phyloP scores from a whole-genome alignment of 2,797 vertebrate genomes.

The Gallirallus australis region DNA sequence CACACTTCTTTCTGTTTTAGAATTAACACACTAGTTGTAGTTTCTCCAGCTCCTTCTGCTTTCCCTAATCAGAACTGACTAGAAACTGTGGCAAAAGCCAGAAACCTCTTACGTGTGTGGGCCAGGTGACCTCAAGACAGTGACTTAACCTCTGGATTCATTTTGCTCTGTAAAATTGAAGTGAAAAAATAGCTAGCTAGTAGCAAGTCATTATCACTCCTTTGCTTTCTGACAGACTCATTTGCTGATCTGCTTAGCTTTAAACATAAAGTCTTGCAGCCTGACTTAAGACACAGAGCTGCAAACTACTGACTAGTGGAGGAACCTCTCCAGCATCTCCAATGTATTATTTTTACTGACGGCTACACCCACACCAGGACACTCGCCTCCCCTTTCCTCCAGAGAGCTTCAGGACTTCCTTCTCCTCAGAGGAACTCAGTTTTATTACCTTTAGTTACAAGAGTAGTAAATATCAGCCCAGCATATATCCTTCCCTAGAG shows the following conservation, averaged over 20 bases:
- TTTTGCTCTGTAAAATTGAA: neutral
- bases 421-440: neutral
- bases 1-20: neutral
- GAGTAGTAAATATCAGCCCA: neutral
- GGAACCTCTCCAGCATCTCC: neutral
- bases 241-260: neutral
- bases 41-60: neutral
- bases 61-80: neutral
- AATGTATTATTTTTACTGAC: neutral
- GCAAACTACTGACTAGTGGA: fast-evolving
- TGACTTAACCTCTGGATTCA: neutral
- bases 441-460: neutral
- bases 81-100: neutral
- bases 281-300: neutral
- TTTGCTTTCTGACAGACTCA: neutral
- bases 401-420: neutral
- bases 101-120: neutral
- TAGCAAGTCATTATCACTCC: neutral
- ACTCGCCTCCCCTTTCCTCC: neutral
- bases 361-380: neutral
- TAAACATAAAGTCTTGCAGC: neutral
- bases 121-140: neutral
- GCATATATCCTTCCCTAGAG: neutral
- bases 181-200: neutral
- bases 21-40: neutral